Conservation (phyloP, 92 coral and sea anemone species). For the Blastomussa wellsi region DNA sequence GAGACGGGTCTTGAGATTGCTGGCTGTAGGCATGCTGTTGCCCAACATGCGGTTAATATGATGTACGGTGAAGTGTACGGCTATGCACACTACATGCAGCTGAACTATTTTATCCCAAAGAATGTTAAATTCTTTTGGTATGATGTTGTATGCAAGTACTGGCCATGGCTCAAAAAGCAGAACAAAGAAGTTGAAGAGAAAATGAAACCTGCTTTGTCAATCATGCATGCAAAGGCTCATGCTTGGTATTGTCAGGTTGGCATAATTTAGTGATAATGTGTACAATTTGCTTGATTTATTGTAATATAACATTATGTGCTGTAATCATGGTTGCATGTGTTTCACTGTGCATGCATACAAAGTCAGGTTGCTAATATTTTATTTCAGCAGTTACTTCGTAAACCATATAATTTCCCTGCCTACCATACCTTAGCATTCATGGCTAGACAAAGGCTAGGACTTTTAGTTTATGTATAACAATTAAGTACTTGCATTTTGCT, state of each 20-base stretch:
- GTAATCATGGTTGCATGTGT: no score
- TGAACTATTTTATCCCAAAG: slow-evolving; percentile 20
- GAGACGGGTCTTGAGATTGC: slow-evolving; percentile 64
- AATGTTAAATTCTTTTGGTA: slow-evolving; percentile 69
- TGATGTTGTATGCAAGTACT: slow-evolving; percentile 77
- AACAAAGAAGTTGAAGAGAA: slow-evolving; percentile 27
- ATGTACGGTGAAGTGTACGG: slow-evolving; percentile 65
- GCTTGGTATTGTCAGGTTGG: slow-evolving; percentile 83
- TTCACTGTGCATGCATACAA: no score
- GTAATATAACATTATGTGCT: no score
- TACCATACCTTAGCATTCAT: no score
- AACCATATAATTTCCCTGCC: no score
- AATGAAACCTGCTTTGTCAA: slow-evolving; percentile 75
- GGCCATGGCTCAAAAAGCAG: slow-evolving; percentile 75
- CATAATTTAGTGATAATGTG: not conserved
- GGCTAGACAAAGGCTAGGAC: no score
- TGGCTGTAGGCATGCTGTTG: slow-evolving; percentile 64
- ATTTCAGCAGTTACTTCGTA: no score
- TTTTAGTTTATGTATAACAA: no score
- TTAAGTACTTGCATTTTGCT: no score
- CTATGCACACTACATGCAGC: slow-evolving; percentile 70
- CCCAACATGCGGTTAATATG: slow-evolving; percentile 65
- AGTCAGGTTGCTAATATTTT: no score
- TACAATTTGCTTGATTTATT: not conserved
- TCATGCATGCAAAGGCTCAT: slow-evolving; percentile 80